Evolutionary conservation across 2,888 invertebrate species (phyloP).

Genomic region (Drosophila pseudotakahashii): DNA sequence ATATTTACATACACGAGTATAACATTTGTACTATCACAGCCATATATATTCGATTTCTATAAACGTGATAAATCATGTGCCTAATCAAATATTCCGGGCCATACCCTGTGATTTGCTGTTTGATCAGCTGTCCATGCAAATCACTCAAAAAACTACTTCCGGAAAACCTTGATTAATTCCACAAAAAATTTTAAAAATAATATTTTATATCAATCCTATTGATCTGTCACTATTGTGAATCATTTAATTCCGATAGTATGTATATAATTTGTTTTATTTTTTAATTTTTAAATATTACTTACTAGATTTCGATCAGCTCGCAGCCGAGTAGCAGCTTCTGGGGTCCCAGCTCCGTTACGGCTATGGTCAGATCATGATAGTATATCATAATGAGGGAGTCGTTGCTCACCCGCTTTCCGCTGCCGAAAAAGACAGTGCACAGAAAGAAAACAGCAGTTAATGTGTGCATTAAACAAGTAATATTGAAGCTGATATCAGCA

Average conservation of each 20-base stretch:
- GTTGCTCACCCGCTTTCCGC: slow-evolving; percentile 87
- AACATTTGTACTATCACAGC: too few relatives aligned
- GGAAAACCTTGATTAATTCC: not conserved
- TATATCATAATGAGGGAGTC: slow-evolving; percentile 91
- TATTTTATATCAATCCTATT: too few relatives aligned
- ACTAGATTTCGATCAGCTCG: slow-evolving; percentile 94
- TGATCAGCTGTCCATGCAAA: slow-evolving; percentile 2
- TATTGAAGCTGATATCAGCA: too few relatives aligned
- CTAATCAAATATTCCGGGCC: slow-evolving; percentile 3
- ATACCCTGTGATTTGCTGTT: not conserved
- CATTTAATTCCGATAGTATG: too few relatives aligned
- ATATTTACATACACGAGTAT: too few relatives aligned
- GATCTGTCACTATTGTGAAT: too few relatives aligned
- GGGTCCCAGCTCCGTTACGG: slow-evolving; percentile 91
- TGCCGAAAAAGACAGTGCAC: slow-evolving; percentile 74
- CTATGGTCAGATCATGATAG: slow-evolving; percentile 92
- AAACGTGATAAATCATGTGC: not conserved
- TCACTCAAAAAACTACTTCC: not conserved
- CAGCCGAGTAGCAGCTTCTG: slow-evolving; percentile 90
- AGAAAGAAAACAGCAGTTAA: not conserved
- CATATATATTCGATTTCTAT: not conserved
- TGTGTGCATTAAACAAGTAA: too few relatives aligned
- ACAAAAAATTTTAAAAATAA: not conserved
- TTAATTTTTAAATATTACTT: slow-evolving; percentile 85
- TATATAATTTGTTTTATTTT: not conserved